Percentiles rank a stretch among this genome's conserved stretches.
Evolutionary conservation across 2,888 invertebrate genomes (phyloP).

Genomic region (Clitarchus hookeri): DNA sequence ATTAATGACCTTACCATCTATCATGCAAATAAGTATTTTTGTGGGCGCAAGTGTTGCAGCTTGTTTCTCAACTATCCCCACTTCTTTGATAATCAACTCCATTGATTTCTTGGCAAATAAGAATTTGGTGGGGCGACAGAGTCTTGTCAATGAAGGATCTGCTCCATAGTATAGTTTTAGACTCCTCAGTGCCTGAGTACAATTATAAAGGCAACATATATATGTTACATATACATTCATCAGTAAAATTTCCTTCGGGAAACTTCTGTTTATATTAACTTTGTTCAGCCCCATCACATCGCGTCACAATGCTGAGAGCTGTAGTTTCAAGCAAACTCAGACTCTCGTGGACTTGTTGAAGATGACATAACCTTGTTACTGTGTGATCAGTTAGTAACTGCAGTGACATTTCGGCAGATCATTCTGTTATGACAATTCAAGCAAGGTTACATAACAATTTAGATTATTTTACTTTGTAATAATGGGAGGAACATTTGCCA

Average conservation of each 20-base stretch:
- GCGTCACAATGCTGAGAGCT: neutral
- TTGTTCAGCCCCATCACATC: neutral
- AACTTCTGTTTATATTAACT: neutral
- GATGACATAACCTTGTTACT: neutral
- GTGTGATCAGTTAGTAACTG: neutral
- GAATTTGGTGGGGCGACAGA: conserved; percentile 10
- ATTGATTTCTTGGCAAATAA: conserved; percentile 2
- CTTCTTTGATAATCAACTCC: too few relatives aligned
- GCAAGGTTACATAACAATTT: neutral
- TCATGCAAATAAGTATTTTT: neutral
- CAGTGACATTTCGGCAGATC: neutral
- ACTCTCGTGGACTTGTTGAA: neutral
- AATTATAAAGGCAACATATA: neutral
- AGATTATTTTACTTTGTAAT: neutral
- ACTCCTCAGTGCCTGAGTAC: neutral
- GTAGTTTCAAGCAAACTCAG: neutral
- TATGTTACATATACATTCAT: neutral
- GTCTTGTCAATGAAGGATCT: neutral
- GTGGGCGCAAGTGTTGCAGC: neutral
- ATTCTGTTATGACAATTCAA: neutral
- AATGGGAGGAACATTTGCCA: neutral
- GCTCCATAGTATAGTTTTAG: neutral
- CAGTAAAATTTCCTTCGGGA: neutral
- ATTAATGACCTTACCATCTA: neutral
- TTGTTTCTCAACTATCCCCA: too few relatives aligned